Evolutionary conservation across 1,140 invertebrate species (phyloP).

Genomic region (Hesperophylax magnus): DNA sequence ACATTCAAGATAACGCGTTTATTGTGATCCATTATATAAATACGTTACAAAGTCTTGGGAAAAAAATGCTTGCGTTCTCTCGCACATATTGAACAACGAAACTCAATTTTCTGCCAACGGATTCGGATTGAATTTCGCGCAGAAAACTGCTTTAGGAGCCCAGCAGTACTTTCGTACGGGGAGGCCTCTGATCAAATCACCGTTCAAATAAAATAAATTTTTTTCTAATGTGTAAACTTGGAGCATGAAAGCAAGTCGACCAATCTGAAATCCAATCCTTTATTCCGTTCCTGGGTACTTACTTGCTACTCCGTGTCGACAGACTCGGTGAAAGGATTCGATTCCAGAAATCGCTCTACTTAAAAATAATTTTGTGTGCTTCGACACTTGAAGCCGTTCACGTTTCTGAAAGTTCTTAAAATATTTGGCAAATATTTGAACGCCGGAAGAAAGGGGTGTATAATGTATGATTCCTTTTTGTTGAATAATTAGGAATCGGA

Average conservation of each 20-base stretch:
- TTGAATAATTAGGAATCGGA: no score
- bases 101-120: constrained; percentile 39
- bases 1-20: background rate
- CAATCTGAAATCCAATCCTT: background rate
- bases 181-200: constrained; percentile 34
- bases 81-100: constrained; percentile 24
- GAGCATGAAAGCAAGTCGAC: constrained; percentile 26
- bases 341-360: constrained; percentile 13
- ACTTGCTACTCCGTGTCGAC: background rate
- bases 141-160: constrained; percentile 26
- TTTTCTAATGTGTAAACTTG: constrained; percentile 37
- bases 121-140: constrained; percentile 37
- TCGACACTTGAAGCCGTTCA: background rate
- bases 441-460: no score
- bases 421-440: background rate
- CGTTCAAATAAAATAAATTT: constrained; percentile 31
- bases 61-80: background rate
- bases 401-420: background rate
- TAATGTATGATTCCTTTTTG: no score
- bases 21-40: constrained; percentile 1
- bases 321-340: constrained; percentile 7
- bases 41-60: background rate
- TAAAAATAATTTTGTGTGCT: constrained; percentile 16
- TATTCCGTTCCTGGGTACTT: background rate
- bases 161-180: constrained; percentile 20